Percentiles rank a stretch among this genome's conserved stretches.
Conservation (phyloP, 1,140 invertebrate genomes). For the Eciton burchellii region DNA sequence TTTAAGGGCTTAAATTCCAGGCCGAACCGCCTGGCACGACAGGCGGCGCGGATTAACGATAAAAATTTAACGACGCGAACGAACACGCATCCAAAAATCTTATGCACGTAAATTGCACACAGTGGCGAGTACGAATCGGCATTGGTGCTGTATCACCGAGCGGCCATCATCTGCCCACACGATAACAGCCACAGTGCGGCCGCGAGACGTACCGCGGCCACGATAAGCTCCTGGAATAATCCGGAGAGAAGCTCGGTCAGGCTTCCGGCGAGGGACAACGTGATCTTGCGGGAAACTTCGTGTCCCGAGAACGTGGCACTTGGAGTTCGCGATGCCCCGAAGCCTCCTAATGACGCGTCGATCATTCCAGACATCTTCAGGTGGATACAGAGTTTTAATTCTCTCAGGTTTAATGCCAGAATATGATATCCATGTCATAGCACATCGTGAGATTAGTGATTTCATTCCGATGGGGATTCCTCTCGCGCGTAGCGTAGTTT, state of each 20-base stretch:
- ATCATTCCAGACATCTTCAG: constrained; percentile 41
- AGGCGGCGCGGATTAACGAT: neutral
- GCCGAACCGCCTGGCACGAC: neutral
- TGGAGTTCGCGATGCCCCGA: constrained; percentile 20
- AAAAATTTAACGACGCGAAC: neutral
- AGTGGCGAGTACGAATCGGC: constrained; percentile 81
- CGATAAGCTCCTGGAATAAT: constrained; percentile 73
- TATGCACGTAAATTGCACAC: constrained; percentile 23
- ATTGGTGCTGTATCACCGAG: constrained; percentile 79
- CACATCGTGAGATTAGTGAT: neutral
- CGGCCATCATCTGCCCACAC: constrained; percentile 72
- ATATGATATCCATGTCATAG: neutral
- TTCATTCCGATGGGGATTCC: neutral
- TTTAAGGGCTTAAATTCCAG: constrained; percentile 12
- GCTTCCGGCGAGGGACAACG: neutral
- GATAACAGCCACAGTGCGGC: constrained; percentile 73
- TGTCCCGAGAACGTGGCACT: constrained; percentile 58
- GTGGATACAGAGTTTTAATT: constrained; percentile 30
- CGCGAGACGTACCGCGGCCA: constrained; percentile 65
- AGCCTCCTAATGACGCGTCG: constrained; percentile 47
- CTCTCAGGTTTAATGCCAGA: neutral
- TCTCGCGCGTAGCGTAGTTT: neutral
- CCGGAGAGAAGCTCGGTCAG: constrained; percentile 50
- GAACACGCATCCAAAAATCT: neutral
- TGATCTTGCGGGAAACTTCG: constrained; percentile 10